Conservation (phyloP, 2,888 invertebrate species). For the Cephonodes hylas region DNA sequence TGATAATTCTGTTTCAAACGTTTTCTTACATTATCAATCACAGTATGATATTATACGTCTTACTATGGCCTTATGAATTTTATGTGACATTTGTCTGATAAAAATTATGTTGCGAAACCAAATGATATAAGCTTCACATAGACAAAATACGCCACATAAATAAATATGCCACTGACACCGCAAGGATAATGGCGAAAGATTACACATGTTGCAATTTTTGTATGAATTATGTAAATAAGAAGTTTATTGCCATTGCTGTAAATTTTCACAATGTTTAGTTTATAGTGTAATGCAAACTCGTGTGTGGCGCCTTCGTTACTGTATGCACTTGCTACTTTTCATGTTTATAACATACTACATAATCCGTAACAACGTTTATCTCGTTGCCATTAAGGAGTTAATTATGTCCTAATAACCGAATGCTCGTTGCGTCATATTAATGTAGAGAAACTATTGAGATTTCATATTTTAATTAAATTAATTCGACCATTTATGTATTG, state of each 20-base stretch:
- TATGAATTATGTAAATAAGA: constrained; percentile 14
- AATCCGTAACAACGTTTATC: too few relatives aligned
- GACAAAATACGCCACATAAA: constrained; percentile 8
- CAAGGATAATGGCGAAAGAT: constrained; percentile 14
- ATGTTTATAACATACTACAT: too few relatives aligned
- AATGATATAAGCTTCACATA: constrained; percentile 8
- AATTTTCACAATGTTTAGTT: constrained; percentile 10
- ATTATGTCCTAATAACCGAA: background rate
- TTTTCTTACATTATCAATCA: constrained; percentile 12
- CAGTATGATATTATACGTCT: constrained; percentile 12
- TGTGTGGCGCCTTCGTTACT: background rate
- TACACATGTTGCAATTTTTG: constrained; percentile 14
- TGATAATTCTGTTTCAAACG: background rate
- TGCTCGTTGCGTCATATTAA: too few relatives aligned
- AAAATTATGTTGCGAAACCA: constrained; percentile 12
- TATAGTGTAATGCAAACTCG: background rate
- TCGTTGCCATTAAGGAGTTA: too few relatives aligned
- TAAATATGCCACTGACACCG: constrained; percentile 1
- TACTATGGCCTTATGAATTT: constrained; percentile 13
- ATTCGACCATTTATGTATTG: too few relatives aligned
- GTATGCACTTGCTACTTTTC: background rate
- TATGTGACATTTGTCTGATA: constrained; percentile 14
- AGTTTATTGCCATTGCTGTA: constrained; percentile 13
- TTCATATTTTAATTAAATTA: too few relatives aligned
- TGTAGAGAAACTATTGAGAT: too few relatives aligned